phyloP scores from a whole-genome alignment of 2,797 vertebrate species.

The Neosalanx taihuensis region DNA sequence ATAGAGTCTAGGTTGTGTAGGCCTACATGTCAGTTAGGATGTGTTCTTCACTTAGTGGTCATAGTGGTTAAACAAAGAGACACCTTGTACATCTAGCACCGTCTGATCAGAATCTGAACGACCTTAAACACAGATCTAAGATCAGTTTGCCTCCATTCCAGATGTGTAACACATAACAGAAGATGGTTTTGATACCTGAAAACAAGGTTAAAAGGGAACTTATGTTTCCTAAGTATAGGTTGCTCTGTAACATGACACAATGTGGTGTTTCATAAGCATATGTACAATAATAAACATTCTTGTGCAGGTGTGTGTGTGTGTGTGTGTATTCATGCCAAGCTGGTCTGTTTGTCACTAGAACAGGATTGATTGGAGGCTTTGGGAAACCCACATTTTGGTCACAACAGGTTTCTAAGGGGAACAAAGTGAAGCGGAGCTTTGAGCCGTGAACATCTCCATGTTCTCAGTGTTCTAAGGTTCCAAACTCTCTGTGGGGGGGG shows the following conservation, averaged over 20 bases:
- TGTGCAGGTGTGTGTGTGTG: conserved; percentile 21
- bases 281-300: conserved; percentile 56
- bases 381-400: conserved; percentile 3
- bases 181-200: too few relatives aligned
- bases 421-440: conserved; percentile 9
- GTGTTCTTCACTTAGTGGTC: conserved; percentile 41
- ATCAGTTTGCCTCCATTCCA: conserved; percentile 12
- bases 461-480: too few relatives aligned
- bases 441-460: too few relatives aligned
- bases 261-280: conserved; percentile 40
- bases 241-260: conserved; percentile 21
- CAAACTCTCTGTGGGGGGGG: too few relatives aligned
- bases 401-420: conserved; percentile 15
- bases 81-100: conserved; percentile 34
- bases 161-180: too few relatives aligned
- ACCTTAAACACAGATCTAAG: neutral
- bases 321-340: conserved; percentile 28
- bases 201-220: neutral
- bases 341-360: neutral
- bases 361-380: neutral
- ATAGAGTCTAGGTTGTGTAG: conserved; percentile 15
- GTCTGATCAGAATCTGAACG: neutral
- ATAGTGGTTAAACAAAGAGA: conserved; percentile 64
- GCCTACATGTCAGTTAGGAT: conserved; percentile 14
- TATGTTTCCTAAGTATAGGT: conserved; percentile 20